Conservation (phyloP, 2,113 vertebrate genomes). For the Actenoides hombroni region DNA sequence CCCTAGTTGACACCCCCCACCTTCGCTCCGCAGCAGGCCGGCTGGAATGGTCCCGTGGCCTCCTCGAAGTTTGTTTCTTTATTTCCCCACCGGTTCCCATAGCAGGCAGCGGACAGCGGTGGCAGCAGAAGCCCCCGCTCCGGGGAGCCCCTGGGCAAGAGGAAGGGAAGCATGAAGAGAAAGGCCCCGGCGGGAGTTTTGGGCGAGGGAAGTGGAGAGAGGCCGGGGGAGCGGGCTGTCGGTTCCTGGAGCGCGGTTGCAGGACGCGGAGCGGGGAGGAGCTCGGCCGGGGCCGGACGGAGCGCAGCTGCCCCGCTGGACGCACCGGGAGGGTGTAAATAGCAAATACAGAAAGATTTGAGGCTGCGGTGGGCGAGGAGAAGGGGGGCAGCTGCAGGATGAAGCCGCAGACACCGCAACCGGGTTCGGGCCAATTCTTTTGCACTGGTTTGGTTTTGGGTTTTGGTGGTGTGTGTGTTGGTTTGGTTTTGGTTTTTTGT, state of each 20-base stretch:
- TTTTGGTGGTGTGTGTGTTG: too few species aligned
- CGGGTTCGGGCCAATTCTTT: not conserved
- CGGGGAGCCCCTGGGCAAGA: rapidly evolving
- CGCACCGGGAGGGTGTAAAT: not conserved
- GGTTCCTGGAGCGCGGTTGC: not conserved
- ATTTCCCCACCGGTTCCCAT: not conserved
- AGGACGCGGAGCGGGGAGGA: not conserved
- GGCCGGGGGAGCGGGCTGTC: not conserved
- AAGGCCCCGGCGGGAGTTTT: not conserved
- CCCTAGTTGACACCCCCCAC: not conserved
- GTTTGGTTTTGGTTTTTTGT: not conserved
- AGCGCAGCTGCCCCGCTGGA: not conserved
- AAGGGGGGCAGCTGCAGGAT: not conserved
- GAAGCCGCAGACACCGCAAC: not conserved
- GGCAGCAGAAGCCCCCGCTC: not conserved
- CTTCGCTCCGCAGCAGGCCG: not conserved
- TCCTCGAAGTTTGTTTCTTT: not conserved
- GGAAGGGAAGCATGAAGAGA: not conserved
- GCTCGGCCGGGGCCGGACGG: not conserved
- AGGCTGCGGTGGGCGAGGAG: not conserved
- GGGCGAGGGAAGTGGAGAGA: not conserved
- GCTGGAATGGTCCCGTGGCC: not conserved
- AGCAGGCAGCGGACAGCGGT: not conserved
- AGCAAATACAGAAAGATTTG: not conserved
- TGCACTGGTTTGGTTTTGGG: too few species aligned